phyloP scores from a whole-genome alignment of 2,888 invertebrate genomes.

The Aspidiotus destructor region DNA sequence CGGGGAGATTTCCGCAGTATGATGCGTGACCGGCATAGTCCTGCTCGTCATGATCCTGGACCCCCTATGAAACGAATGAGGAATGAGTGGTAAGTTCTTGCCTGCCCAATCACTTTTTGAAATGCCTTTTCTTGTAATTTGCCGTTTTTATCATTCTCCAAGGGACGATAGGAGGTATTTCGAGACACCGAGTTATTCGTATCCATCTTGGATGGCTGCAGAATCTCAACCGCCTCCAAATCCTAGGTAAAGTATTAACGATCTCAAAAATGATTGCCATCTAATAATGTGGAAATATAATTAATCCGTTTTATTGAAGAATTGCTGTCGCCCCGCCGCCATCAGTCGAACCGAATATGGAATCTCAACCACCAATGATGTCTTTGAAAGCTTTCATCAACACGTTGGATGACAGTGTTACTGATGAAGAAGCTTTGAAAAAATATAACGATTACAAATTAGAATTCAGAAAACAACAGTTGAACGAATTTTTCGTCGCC shows the following conservation, averaged over 20 bases:
- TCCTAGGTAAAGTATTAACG: slow-evolving; percentile 17
- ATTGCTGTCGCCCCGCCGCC: slow-evolving; percentile 24
- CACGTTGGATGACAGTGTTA: slow-evolving; percentile 94
- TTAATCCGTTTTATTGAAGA: not conserved
- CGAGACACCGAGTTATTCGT: slow-evolving; percentile 26
- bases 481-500: slow-evolving; percentile 95
- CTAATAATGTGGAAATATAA: not conserved
- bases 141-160: not conserved
- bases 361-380: slow-evolving; percentile 91
- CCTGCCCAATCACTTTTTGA: too few species aligned
- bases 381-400: slow-evolving; percentile 92
- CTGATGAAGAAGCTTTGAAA: slow-evolving; percentile 89
- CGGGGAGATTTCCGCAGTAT: slow-evolving; percentile 64
- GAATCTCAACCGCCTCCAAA: slow-evolving; percentile 25
- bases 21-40: slow-evolving; percentile 52
- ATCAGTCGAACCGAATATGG: slow-evolving; percentile 38
- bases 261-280: not conserved
- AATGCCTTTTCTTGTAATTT: too few species aligned
- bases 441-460: slow-evolving; percentile 98
- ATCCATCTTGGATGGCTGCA: slow-evolving; percentile 25
- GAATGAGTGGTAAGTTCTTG: slow-evolving; percentile 55
- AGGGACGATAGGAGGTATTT: slow-evolving; percentile 36
- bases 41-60: slow-evolving; percentile 48
- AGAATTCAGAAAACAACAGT: slow-evolving; percentile 90
- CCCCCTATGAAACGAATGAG: slow-evolving; percentile 69